Evolutionary conservation across 2,113 vertebrate genomes (phyloP).

Genomic region (Platycercus adscitus): DNA sequence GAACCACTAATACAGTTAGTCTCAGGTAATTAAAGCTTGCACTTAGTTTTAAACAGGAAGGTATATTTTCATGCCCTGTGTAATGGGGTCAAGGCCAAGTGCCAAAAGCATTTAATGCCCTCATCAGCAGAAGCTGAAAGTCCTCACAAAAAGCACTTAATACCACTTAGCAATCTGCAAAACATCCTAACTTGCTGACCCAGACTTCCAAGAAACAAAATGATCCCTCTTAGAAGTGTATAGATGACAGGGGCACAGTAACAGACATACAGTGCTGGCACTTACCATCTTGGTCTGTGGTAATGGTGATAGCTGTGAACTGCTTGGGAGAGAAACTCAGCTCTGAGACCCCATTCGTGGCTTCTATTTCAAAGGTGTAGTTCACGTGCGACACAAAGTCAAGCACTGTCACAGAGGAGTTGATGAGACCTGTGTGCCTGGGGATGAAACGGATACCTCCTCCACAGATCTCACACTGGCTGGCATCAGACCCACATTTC

Average conservation of each 20-base stretch:
- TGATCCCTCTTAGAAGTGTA: rapidly evolving
- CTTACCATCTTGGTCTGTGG: slow-evolving; percentile 93
- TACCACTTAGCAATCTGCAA: neutral
- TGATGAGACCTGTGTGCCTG: slow-evolving; percentile 84
- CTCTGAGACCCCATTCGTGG: slow-evolving; percentile 90
- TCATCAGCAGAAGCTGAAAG: neutral
- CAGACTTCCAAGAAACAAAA: neutral
- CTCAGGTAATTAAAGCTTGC: neutral
- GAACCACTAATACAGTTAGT: neutral
- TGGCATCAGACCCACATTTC: slow-evolving; percentile 82
- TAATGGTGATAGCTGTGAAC: slow-evolving; percentile 89
- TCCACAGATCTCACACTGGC: slow-evolving; percentile 87
- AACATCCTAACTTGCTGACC: neutral
- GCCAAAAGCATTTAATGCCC: neutral
- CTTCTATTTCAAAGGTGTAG: slow-evolving; percentile 97
- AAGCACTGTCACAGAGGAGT: slow-evolving; percentile 85
- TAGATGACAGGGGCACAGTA: neutral
- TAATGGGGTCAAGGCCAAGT: neutral
- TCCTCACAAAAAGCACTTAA: neutral
- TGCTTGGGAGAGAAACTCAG: slow-evolving; percentile 88
- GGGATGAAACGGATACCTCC: slow-evolving; percentile 91
- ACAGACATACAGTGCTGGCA: neutral
- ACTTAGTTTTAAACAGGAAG: neutral
- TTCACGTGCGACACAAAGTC: slow-evolving; percentile 92
- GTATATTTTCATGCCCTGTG: neutral